A percentile compares a stretch with the other conserved stretches of the same genome.
Evolutionary conservation across 64 coral and sea anemone genomes (phyloP).

Genomic region (Orbicella faveolata): DNA sequence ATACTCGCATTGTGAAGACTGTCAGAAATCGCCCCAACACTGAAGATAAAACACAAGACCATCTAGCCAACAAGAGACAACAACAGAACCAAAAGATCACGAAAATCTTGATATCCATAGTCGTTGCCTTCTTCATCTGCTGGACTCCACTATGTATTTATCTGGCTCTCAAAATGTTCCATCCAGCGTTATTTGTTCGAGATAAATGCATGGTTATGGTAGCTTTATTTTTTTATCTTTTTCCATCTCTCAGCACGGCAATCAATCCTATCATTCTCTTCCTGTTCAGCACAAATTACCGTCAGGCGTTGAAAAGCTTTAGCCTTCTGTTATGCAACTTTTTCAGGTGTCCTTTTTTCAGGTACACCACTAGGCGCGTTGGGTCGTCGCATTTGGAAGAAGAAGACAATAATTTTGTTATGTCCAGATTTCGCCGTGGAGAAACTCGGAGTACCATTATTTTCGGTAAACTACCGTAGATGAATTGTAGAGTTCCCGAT

Average conservation of each 20-base stretch:
- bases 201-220: constrained; percentile 1
- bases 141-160: constrained; percentile 39
- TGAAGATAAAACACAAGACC: not conserved
- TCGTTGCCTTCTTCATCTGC: constrained; percentile 9
- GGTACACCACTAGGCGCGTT: not conserved
- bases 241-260: constrained; percentile 30
- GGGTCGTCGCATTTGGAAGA: not conserved
- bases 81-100: constrained; percentile 22
- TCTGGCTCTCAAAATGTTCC: constrained; percentile 15
- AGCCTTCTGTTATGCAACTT: not conserved
- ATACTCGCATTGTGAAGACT: constrained; percentile 27
- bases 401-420: not conserved
- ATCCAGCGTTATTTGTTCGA: constrained; percentile 1
- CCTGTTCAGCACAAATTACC: constrained; percentile 28
- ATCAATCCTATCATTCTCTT: constrained; percentile 36
- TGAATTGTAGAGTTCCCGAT: not conserved
- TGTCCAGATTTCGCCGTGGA: not conserved
- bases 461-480: not conserved
- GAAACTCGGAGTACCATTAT: not conserved
- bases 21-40: not conserved
- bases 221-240: constrained; percentile 28
- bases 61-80: constrained; percentile 3
- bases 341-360: not conserved
- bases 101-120: not conserved
- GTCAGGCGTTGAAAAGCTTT: constrained; percentile 1